These are phyloP conservation scores for Clusia tigrina DNA, from an alignment of 2,888 invertebrate genomes.

Conservation along the genomic window DNA sequence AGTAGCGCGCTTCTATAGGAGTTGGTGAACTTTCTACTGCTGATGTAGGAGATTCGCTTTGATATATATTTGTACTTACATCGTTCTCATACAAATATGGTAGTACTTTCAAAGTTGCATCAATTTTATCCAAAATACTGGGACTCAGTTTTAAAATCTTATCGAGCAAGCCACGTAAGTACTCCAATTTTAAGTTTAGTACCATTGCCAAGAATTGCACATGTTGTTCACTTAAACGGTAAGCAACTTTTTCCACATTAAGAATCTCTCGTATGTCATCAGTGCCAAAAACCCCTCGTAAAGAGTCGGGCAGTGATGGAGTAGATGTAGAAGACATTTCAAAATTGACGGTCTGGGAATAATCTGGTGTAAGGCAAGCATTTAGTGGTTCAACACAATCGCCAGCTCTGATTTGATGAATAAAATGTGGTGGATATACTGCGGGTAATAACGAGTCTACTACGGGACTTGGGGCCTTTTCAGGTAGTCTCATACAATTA, in stretches of 20 bases:
- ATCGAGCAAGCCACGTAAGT: slow-evolving; percentile 40
- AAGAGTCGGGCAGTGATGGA: slow-evolving; percentile 51
- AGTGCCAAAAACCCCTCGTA: slow-evolving; percentile 49
- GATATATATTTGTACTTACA: too few relatives aligned
- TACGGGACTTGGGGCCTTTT: not conserved
- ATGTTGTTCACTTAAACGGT: slow-evolving; percentile 45
- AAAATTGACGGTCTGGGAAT: slow-evolving; percentile 29
- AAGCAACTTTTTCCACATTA: slow-evolving; percentile 42
- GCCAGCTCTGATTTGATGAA: not conserved
- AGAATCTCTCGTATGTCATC: slow-evolving; percentile 44
- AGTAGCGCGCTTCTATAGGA: not conserved
- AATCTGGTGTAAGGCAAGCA: slow-evolving; percentile 32
- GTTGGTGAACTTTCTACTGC: too few relatives aligned
- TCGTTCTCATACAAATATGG: too few relatives aligned
- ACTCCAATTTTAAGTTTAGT: slow-evolving; percentile 42
- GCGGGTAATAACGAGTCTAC: slow-evolving; percentile 39
- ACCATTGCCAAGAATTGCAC: slow-evolving; percentile 47
- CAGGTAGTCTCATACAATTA: not conserved
- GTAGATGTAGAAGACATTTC: slow-evolving; percentile 35
- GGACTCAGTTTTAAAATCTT: slow-evolving; percentile 40
- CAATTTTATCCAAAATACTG: slow-evolving; percentile 31
- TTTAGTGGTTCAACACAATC: not conserved
- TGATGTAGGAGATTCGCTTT: too few relatives aligned
- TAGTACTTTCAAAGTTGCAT: not conserved
- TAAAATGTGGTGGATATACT: slow-evolving; percentile 51